These are phyloP conservation scores for Vombatus ursinus DNA, from an alignment of 2,113 vertebrate species.

Conservation along the genomic window DNA sequence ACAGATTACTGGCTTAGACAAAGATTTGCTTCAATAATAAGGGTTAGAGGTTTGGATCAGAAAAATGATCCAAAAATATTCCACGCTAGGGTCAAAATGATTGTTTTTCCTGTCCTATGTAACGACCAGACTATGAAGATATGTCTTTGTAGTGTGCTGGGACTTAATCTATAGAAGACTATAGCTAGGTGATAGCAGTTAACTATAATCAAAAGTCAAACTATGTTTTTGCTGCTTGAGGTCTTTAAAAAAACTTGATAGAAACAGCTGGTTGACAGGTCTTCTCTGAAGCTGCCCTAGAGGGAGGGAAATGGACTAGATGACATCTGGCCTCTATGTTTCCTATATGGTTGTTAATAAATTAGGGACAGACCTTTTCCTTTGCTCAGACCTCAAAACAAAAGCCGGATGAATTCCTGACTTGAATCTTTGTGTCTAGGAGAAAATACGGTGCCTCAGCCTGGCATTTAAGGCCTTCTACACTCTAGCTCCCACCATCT, in stretches of 20 bases:
- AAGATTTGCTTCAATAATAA: neutral
- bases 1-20: neutral
- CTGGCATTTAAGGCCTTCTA: no score
- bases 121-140: neutral
- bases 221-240: neutral
- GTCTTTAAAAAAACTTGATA: neutral
- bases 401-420: neutral
- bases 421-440: neutral
- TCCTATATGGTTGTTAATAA: neutral
- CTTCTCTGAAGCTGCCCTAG: neutral
- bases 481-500: no score
- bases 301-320: neutral
- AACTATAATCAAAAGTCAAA: neutral
- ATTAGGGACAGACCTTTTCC: neutral
- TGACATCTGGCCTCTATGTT: neutral
- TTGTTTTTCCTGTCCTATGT: neutral
- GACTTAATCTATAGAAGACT: neutral
- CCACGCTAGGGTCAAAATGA: neutral
- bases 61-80: neutral
- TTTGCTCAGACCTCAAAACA: neutral
- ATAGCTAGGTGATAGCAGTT: neutral
- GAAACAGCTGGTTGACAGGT: neutral
- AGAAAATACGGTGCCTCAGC: no score
- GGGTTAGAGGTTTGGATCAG: neutral
- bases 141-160: neutral